Percentiles rank a stretch among this genome's conserved stretches.
Conservation (phyloP, 2,888 invertebrate genomes). For the Nomada hirtipes region DNA sequence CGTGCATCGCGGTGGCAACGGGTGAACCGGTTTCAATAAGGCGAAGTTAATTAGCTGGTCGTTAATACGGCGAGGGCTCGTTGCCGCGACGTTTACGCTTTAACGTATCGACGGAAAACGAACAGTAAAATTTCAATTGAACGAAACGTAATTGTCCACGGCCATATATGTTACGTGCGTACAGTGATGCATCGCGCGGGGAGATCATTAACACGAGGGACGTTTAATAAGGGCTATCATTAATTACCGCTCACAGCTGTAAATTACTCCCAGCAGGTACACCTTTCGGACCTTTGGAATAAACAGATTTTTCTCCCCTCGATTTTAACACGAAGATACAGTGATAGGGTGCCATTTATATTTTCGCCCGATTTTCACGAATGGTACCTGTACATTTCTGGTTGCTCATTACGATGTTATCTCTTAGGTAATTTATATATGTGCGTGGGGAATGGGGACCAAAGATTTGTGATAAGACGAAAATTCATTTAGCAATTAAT, state of each 20-base stretch:
- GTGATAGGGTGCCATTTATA: slow-evolving; percentile 26
- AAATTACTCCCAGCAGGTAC: slow-evolving; percentile 48
- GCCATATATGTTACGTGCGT: slow-evolving; percentile 62
- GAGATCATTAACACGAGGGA: slow-evolving; percentile 75
- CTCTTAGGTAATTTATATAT: slow-evolving; percentile 17
- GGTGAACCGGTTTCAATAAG: slow-evolving; percentile 79
- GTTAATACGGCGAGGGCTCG: slow-evolving; percentile 76
- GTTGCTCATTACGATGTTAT: slow-evolving; percentile 33
- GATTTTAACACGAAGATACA: slow-evolving; percentile 33
- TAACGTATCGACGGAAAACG: slow-evolving; percentile 54
- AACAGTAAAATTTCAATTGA: slow-evolving; percentile 79
- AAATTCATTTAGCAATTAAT: slow-evolving; percentile 41
- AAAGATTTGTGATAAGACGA: background rate
- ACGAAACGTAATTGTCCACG: slow-evolving; percentile 72
- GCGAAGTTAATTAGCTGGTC: slow-evolving; percentile 78
- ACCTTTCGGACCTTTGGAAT: slow-evolving; percentile 5
- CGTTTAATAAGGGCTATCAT: slow-evolving; percentile 79
- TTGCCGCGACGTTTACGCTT: slow-evolving; percentile 56
- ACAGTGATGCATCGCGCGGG: slow-evolving; percentile 66
- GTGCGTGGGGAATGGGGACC: background rate
- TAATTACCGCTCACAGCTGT: slow-evolving; percentile 56
- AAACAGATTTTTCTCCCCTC: slow-evolving; percentile 46
- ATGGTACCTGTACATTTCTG: background rate
- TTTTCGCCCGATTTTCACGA: slow-evolving; percentile 48
- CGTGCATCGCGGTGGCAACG: slow-evolving; percentile 56